A percentile compares a stretch with the other conserved stretches of the same genome.
Conservation (phyloP, 2,113 vertebrate species). For the Aptenodytes patagonicus region DNA sequence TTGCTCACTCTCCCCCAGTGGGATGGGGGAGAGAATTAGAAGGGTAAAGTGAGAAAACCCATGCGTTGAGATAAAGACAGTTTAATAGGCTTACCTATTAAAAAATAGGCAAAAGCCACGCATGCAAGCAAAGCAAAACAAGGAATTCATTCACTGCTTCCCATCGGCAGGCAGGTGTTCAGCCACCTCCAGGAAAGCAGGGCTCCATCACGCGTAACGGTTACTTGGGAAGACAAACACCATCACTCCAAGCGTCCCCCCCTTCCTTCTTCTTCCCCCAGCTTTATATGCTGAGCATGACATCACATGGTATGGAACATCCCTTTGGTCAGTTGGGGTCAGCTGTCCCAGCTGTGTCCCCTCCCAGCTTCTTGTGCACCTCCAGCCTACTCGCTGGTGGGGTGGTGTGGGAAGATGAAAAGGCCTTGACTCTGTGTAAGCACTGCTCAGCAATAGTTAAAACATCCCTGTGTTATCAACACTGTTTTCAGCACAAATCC, state of each 20-base stretch:
- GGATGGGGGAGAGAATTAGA: background rate
- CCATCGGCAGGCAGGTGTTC: background rate
- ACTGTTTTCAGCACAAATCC: background rate
- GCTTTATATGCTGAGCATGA: background rate
- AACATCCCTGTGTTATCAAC: background rate
- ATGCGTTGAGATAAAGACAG: background rate
- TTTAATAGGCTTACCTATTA: background rate
- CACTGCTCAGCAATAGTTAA: background rate
- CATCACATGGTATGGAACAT: accelerated
- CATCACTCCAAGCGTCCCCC: background rate
- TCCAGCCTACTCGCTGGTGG: background rate
- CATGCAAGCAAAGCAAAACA: background rate
- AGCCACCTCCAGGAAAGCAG: background rate
- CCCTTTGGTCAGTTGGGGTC: background rate
- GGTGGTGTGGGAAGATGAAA: background rate
- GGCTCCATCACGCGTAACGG: background rate
- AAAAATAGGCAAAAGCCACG: background rate
- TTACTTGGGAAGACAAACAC: background rate
- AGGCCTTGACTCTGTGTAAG: background rate
- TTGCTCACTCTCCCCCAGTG: background rate
- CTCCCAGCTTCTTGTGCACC: background rate
- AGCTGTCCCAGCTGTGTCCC: background rate
- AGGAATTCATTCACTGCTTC: background rate
- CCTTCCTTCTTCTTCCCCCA: background rate
- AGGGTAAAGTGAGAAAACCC: background rate